A percentile compares a stretch with the other conserved stretches of the same genome.
These are phyloP conservation scores for Leptobrachium ailaonicum DNA, from an alignment of 2,113 vertebrate species.

Conservation along the genomic window DNA sequence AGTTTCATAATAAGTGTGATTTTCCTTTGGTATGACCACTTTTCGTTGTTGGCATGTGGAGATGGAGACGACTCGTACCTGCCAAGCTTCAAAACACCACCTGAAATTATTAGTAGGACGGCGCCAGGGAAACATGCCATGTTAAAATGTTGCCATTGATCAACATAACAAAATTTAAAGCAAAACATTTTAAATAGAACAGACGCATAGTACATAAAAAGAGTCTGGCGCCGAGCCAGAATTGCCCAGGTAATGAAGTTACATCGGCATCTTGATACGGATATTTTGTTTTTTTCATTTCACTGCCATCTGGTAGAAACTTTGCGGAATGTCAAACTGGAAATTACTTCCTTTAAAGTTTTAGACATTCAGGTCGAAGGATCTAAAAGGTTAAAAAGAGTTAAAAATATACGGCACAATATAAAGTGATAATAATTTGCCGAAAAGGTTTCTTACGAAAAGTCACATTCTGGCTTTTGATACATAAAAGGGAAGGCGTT, in stretches of 20 bases:
- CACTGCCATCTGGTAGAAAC: conserved; percentile 25
- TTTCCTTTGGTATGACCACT: not conserved
- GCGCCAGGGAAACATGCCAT: not conserved
- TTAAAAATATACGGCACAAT: not conserved
- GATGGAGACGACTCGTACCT: not conserved
- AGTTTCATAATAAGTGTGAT: not conserved
- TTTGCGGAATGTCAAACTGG: conserved; percentile 11
- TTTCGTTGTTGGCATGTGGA: not conserved
- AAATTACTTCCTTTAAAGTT: conserved; percentile 4
- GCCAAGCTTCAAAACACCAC: not conserved
- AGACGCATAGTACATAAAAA: conserved; percentile 19
- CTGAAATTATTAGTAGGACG: not conserved
- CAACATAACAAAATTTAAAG: conserved; percentile 12
- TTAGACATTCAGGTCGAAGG: not conserved
- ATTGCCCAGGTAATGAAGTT: conserved; percentile 31
- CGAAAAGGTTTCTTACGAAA: no score
- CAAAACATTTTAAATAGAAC: conserved; percentile 35
- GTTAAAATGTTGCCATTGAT: conserved; percentile 2
- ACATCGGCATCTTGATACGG: conserved; percentile 12
- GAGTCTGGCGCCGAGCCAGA: conserved; percentile 8
- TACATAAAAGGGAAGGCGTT: no score
- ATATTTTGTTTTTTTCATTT: not conserved
- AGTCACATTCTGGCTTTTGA: no score
- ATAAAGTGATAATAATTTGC: not conserved
- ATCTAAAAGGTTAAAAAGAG: not conserved